These are phyloP conservation scores for Etheostoma cragini DNA, from an alignment of 2,113 vertebrate genomes.

Conservation along the genomic window DNA sequence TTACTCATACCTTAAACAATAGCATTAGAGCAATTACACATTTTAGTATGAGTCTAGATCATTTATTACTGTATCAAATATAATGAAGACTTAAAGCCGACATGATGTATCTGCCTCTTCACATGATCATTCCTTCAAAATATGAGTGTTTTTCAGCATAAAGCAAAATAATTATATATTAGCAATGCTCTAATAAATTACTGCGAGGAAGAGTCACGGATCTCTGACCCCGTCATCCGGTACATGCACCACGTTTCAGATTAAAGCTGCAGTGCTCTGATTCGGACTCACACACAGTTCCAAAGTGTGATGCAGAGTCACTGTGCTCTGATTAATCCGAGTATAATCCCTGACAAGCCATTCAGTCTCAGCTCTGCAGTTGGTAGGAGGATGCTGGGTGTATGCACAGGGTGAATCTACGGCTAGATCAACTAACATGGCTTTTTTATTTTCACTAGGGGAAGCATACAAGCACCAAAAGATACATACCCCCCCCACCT, in stretches of 20 bases:
- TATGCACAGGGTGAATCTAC: background rate
- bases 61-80: too few relatives aligned
- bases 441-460: background rate
- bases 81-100: background rate
- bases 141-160: background rate
- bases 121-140: background rate
- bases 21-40: conserved; percentile 36
- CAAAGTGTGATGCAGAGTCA: conserved; percentile 71
- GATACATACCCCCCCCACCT: background rate
- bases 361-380: conserved; percentile 51
- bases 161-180: background rate
- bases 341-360: conserved; percentile 72
- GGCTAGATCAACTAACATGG: conserved; percentile 6
- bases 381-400: conserved; percentile 19
- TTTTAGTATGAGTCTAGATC: background rate
- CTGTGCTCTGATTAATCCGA: conserved; percentile 72
- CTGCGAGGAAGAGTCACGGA: background rate
- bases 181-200: background rate
- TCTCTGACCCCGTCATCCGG: conserved; percentile 25
- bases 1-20: conserved; percentile 36
- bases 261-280: conserved; percentile 50
- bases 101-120: background rate
- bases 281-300: conserved; percentile 50
- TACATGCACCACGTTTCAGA: conserved; percentile 72
- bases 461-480: background rate